Conservation (phyloP, 2,797 vertebrate species). For the Linurgus olivaceus region DNA sequence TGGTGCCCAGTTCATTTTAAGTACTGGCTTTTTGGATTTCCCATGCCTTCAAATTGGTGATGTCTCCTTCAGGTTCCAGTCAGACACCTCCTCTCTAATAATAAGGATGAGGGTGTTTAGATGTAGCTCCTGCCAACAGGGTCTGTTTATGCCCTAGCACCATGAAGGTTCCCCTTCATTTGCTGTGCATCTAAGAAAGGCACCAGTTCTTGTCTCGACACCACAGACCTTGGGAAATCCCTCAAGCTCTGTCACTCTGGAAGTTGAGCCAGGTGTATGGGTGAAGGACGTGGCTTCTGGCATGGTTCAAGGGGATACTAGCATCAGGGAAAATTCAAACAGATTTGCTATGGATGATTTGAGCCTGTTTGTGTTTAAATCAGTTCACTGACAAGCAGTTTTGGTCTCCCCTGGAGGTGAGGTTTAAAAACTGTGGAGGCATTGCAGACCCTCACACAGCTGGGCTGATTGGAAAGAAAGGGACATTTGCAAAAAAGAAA, state of each 20-base stretch:
- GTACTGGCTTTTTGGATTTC: not conserved
- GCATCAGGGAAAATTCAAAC: not conserved
- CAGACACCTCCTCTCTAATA: not conserved
- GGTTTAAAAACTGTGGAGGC: not conserved
- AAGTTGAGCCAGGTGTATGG: not conserved
- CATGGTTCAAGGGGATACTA: not conserved
- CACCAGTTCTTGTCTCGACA: not conserved
- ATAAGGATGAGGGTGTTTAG: not conserved
- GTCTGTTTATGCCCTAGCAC: not conserved
- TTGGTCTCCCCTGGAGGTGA: not conserved
- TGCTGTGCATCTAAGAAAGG: not conserved
- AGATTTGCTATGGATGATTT: not conserved
- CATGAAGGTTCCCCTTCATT: fast-evolving
- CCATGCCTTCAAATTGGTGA: not conserved
- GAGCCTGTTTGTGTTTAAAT: not conserved
- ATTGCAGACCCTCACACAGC: not conserved
- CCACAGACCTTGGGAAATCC: not conserved
- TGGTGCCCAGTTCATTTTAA: not conserved
- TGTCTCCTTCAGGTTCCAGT: not conserved
- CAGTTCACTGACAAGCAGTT: not conserved
- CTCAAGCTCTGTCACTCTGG: not conserved
- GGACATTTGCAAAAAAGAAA: not conserved
- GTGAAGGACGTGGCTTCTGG: not conserved
- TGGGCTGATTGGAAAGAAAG: not conserved
- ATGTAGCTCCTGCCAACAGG: not conserved